Percentiles rank a stretch among this genome's conserved stretches.
Conservation (phyloP, 1,140 invertebrate species). For the Aphaenogaster rudis region DNA sequence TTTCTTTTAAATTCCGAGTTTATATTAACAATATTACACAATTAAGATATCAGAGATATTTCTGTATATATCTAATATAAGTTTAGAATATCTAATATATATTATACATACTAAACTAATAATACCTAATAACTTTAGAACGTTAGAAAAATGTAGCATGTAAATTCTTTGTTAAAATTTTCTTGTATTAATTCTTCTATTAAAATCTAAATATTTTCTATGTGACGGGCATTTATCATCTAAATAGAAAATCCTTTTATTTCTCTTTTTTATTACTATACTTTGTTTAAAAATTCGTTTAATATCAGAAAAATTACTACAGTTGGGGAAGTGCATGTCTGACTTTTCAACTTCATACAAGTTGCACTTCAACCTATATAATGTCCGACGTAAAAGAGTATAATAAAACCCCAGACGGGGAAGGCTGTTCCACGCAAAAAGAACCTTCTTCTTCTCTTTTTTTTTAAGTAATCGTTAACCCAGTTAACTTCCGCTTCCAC, state of each 20-base stretch:
- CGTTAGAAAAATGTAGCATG: slow-evolving; percentile 1
- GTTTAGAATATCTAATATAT: background rate
- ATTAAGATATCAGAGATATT: background rate
- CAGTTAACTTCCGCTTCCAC: slow-evolving; percentile 18
- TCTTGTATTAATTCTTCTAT: background rate
- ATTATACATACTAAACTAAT: background rate
- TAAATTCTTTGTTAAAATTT: background rate
- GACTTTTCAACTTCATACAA: slow-evolving; percentile 34
- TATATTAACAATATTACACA: background rate
- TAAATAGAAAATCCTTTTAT: slow-evolving; percentile 1
- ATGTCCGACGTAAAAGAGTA: slow-evolving; percentile 37
- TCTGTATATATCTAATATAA: background rate
- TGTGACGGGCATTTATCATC: background rate
- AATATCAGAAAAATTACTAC: background rate
- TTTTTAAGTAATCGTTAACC: slow-evolving; percentile 42
- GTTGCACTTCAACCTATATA: background rate
- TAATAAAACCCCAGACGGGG: background rate
- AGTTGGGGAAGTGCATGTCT: background rate
- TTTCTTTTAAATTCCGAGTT: background rate
- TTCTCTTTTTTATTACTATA: background rate
- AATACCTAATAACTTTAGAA: background rate
- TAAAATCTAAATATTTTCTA: background rate
- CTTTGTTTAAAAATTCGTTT: slow-evolving; percentile 19
- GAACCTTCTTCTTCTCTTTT: background rate
- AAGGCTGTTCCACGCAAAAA: background rate